Conservation (phyloP, 1,140 invertebrate genomes). For the Atopsyche davidsoni region DNA sequence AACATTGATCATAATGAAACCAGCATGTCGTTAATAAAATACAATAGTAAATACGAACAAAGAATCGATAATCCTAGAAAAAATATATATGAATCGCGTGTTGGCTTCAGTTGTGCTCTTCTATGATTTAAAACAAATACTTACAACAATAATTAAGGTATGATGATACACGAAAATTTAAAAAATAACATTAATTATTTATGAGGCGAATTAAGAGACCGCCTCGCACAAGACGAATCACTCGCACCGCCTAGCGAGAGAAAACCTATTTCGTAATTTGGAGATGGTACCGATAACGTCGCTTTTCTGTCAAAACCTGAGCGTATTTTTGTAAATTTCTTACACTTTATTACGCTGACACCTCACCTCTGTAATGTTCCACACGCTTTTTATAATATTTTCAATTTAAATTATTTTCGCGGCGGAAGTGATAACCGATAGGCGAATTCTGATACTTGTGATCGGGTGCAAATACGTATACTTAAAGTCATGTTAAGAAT, state of each 20-base stretch:
- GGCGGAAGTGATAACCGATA: too few species aligned
- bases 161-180: slow-evolving; percentile 1
- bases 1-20: too few species aligned
- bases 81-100: not conserved
- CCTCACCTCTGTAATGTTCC: too few species aligned
- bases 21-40: not conserved
- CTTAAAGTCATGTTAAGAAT: too few species aligned
- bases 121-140: not conserved
- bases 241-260: not conserved
- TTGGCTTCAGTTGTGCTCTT: not conserved
- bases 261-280: slow-evolving; percentile 16
- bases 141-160: not conserved
- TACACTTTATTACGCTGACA: too few species aligned
- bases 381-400: too few species aligned
- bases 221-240: slow-evolving; percentile 6
- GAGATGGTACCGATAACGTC: slow-evolving; percentile 23
- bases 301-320: slow-evolving; percentile 26
- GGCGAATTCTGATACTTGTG: too few species aligned
- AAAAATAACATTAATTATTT: slow-evolving; percentile 20
- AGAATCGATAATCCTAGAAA: not conserved
- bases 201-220: slow-evolving; percentile 9
- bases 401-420: too few species aligned
- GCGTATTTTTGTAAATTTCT: slow-evolving; percentile 12
- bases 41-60: not conserved
- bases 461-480: too few species aligned